These are phyloP conservation scores for Leptura quadrifasciata DNA, from an alignment of 2,888 invertebrate genomes.

Conservation along the genomic window DNA sequence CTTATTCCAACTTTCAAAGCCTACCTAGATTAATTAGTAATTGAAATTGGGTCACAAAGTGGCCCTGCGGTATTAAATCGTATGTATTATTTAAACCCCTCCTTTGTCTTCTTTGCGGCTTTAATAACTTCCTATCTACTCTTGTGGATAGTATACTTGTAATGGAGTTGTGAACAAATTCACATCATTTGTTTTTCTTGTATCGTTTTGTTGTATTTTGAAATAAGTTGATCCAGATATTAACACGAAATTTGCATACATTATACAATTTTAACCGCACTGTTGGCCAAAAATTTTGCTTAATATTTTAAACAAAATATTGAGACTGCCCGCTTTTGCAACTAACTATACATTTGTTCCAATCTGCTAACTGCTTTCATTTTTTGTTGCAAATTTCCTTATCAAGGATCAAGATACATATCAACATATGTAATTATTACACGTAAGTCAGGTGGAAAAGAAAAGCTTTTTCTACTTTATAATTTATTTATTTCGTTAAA, in stretches of 20 bases:
- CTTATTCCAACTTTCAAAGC: too few species aligned
- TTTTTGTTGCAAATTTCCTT: constrained; percentile 13
- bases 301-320: background rate
- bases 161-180: too few species aligned
- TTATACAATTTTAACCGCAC: background rate
- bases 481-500: background rate
- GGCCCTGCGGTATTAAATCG: too few species aligned
- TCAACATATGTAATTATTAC: constrained; percentile 10
- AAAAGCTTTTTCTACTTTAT: constrained; percentile 14
- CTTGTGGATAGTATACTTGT: too few species aligned
- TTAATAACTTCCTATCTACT: too few species aligned
- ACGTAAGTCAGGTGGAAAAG: constrained; percentile 15
- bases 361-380: constrained; percentile 21
- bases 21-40: too few species aligned
- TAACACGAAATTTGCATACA: background rate
- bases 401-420: background rate
- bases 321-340: background rate
- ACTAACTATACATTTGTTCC: constrained; percentile 16
- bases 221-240: too few species aligned
- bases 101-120: too few species aligned
- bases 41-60: too few species aligned
- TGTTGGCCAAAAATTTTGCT: background rate
- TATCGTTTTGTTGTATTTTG: too few species aligned
- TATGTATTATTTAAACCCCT: too few species aligned
- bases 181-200: too few species aligned